Evolutionary conservation across 2,797 vertebrate species (phyloP), one percentile per base, ranked within the genome.

Genomic region (Ceyx erithaca): DNA sequence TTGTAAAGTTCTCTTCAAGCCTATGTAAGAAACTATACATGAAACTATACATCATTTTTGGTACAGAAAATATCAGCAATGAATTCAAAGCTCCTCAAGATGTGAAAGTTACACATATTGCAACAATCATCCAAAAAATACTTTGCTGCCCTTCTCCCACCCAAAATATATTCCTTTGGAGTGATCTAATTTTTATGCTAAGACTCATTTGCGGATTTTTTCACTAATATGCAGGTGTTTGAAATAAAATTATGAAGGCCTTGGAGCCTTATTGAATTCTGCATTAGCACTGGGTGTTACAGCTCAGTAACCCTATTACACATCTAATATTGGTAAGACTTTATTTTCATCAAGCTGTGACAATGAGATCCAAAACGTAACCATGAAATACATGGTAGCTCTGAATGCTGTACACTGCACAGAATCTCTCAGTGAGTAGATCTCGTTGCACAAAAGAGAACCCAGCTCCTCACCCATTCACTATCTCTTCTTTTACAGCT

Each of bases 1-100:
- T 15, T 92, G 68, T 54, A 79, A 89, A 94, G 68, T 82, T 93
- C 72, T 92, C 77, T 63, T 89, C 22, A 55, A 73, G 45, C 16
- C 46, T 72, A 13, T 70, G 26, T 33, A 80, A 84, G 59, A 81
- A 93, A 84, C 28, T 77, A 20, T 51, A 88, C 31, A 67, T 88
- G 59, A 81, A 93, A 84, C 28, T 77, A 20, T 51, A 88, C 31
- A 67, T 88, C 30, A 26, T 84, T 18, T 48, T 40, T 45, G 25
- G 71, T 70, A 54, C 2, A 91, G 54, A 85, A 93, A 89, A 67
- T 92, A 79, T 22, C 40, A 83, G 63, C 72, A 55, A 14, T n/a
- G 15, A 70, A 48, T 91, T 92, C 55, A 66, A 76, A 87, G 48
- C 41, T 19, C 35, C 45, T 67, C 52, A 46, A 21, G 92, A 95